Evolutionary conservation across 2,888 invertebrate species (phyloP).

Genomic region (Cheiracanthium punctorium): DNA sequence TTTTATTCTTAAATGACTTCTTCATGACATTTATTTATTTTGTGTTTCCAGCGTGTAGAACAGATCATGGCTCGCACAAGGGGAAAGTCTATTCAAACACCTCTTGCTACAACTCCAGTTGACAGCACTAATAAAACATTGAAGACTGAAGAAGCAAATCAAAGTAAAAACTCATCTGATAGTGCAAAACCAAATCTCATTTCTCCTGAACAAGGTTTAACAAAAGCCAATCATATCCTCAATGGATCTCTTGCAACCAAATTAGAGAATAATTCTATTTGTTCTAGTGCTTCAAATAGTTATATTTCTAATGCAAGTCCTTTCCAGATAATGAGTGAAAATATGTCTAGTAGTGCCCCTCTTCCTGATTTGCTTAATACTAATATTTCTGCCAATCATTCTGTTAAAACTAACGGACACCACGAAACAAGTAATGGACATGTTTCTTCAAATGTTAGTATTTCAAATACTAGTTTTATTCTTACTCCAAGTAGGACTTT

Average conservation of each 20-base stretch:
- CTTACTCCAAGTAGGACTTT: slow-evolving; percentile 38
- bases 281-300: slow-evolving; percentile 16
- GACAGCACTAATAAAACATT: slow-evolving; percentile 1
- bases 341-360: slow-evolving; percentile 8
- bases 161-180: background rate
- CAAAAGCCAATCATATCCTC: slow-evolving; percentile 8
- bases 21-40: background rate
- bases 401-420: slow-evolving; percentile 39
- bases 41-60: slow-evolving; percentile 82
- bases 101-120: slow-evolving; percentile 15
- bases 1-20: no score
- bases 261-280: background rate
- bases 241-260: slow-evolving; percentile 12
- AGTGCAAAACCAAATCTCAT: background rate
- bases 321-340: slow-evolving; percentile 6
- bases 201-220: background rate
- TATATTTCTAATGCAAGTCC: slow-evolving; percentile 13
- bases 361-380: slow-evolving; percentile 55
- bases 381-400: slow-evolving; percentile 21
- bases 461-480: slow-evolving; percentile 37
- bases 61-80: slow-evolving; percentile 92
- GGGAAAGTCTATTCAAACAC: slow-evolving; percentile 37
- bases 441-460: slow-evolving; percentile 30
- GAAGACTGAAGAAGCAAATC: background rate
- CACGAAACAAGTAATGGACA: slow-evolving; percentile 12